A percentile compares a stretch with the other conserved stretches of the same genome.
These are phyloP conservation scores for Ferdinandea cuprea DNA, from an alignment of 2,888 invertebrate genomes.

Conservation along the genomic window DNA sequence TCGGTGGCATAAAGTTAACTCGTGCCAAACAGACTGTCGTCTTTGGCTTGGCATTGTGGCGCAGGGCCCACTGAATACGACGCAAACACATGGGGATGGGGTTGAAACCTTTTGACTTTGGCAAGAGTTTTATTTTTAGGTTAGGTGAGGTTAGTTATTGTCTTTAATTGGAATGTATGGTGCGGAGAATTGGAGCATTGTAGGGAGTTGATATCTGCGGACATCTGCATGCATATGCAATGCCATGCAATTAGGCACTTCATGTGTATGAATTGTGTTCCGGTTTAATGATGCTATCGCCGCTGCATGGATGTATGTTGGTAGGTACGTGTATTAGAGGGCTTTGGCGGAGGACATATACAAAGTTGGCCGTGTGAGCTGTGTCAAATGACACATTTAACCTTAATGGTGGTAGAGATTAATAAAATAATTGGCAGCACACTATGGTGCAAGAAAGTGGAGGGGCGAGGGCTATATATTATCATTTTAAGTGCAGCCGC, in stretches of 20 bases:
- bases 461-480: too few species aligned
- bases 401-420: background rate
- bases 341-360: background rate
- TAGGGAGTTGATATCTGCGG: too few species aligned
- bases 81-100: background rate
- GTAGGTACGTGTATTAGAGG: too few species aligned
- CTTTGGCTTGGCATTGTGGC: slow-evolving; percentile 37
- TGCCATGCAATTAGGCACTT: slow-evolving; percentile 52
- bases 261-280: slow-evolving; percentile 20
- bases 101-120: slow-evolving; percentile 61
- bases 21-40: slow-evolving; percentile 25
- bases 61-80: slow-evolving; percentile 4
- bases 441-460: too few species aligned
- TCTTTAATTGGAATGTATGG: slow-evolving; percentile 59
- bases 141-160: slow-evolving; percentile 65
- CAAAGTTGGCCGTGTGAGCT: too few species aligned
- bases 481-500: too few species aligned
- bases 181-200: background rate
- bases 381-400: background rate
- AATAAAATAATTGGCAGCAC: too few species aligned
- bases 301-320: background rate
- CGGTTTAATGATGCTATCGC: slow-evolving; percentile 37
- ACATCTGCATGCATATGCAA: slow-evolving; percentile 14
- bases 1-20: slow-evolving; percentile 33
- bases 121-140: slow-evolving; percentile 61